Conservation (phyloP, 2,797 vertebrate species). For the Malurus leucopterus region DNA sequence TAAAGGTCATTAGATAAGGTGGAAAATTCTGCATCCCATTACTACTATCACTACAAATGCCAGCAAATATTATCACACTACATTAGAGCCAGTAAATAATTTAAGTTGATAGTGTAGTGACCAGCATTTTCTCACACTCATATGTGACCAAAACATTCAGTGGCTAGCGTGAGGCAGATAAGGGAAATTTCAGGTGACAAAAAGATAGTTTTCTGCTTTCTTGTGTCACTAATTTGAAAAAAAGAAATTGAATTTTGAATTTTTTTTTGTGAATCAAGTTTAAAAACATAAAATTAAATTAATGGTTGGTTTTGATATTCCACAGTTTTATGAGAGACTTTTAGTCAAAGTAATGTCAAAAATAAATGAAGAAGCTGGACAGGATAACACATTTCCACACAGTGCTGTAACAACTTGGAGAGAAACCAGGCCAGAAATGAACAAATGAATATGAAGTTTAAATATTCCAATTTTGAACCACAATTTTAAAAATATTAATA, state of each 20-base stretch:
- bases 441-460: not conserved
- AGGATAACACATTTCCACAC: not conserved
- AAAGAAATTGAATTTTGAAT: not conserved
- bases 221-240: not conserved
- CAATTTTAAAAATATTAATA: not conserved
- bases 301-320: not conserved
- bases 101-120: not conserved
- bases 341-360: not conserved
- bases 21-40: not conserved
- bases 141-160: not conserved
- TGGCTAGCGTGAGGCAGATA: not conserved
- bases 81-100: not conserved
- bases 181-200: not conserved
- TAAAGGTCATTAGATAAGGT: not conserved
- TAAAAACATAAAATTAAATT: not conserved
- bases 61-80: not conserved
- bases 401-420: not conserved
- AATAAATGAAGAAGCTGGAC: not conserved
- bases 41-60: not conserved
- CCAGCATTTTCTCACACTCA: not conserved
- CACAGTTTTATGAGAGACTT: not conserved
- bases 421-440: not conserved
- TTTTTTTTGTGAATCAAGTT: not conserved
- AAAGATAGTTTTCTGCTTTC: not conserved
- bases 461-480: not conserved